These are phyloP conservation scores for Diabrotica balteata DNA, from an alignment of 2,888 invertebrate genomes.

Conservation along the genomic window DNA sequence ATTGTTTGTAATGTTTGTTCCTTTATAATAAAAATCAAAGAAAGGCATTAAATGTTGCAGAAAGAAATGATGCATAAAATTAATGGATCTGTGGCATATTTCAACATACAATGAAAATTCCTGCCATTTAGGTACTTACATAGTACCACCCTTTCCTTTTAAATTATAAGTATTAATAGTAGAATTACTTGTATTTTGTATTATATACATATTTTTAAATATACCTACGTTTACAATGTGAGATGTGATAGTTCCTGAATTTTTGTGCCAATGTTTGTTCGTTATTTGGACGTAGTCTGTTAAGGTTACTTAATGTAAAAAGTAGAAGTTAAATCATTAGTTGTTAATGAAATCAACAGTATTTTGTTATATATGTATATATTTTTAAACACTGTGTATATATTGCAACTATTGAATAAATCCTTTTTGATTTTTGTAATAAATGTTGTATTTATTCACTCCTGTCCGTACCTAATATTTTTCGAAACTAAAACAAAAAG, in stretches of 20 bases:
- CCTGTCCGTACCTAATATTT: background rate
- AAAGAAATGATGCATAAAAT: too few species aligned
- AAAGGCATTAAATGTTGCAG: background rate
- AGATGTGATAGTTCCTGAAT: conserved; percentile 34
- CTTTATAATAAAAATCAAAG: too few species aligned
- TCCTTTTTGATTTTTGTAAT: conserved; percentile 36
- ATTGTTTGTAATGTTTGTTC: too few species aligned
- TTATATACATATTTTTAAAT: conserved; percentile 31
- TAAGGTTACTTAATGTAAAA: conserved; percentile 31
- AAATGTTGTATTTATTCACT: conserved; percentile 4
- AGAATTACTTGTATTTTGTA: conserved; percentile 26
- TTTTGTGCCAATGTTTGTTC: conserved; percentile 32
- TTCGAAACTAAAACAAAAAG: too few species aligned
- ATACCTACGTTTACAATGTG: conserved; percentile 26
- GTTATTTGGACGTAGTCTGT: conserved; percentile 10
- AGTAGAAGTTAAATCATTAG: conserved; percentile 23
- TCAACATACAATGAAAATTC: conserved; percentile 1
- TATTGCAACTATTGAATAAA: conserved; percentile 27
- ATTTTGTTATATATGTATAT: conserved; percentile 44
- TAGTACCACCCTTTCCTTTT: conserved; percentile 19
- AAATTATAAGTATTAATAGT: conserved; percentile 33
- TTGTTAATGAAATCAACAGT: conserved; percentile 38
- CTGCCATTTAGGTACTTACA: conserved; percentile 21
- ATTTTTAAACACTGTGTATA: conserved; percentile 37
- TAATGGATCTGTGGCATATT: background rate